These are phyloP conservation scores for Pantelozetes paolii DNA, from an alignment of 2,888 invertebrate genomes.

Conservation along the genomic window DNA sequence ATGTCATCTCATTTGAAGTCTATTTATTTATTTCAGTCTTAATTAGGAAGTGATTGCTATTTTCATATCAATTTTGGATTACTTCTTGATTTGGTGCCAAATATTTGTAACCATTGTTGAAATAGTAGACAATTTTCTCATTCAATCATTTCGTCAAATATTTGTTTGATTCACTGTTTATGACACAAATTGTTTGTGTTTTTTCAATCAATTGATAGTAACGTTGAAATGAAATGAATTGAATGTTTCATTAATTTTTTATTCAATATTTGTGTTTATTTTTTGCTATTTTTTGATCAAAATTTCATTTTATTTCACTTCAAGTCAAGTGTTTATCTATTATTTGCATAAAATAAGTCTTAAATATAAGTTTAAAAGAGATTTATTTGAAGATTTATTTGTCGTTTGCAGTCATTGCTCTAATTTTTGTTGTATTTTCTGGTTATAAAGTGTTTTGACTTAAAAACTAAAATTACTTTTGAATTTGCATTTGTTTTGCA, in stretches of 20 bases:
- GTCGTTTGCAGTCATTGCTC: conserved; percentile 19
- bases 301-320: too few relatives aligned
- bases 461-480: neutral
- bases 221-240: too few relatives aligned
- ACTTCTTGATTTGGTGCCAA: conserved; percentile 20
- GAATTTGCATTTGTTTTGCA: conserved; percentile 6
- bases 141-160: neutral
- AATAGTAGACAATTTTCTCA: too few relatives aligned
- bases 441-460: neutral
- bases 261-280: neutral
- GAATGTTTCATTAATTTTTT: neutral
- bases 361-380: too few relatives aligned
- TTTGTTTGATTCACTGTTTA: neutral
- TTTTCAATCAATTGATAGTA: too few relatives aligned
- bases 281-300: too few relatives aligned
- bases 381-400: too few relatives aligned
- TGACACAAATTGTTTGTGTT: too few relatives aligned
- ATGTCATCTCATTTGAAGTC: neutral
- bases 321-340: too few relatives aligned
- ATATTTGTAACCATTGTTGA: neutral
- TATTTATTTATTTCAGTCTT: conserved; percentile 29
- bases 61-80: conserved; percentile 16
- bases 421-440: neutral
- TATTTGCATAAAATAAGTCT: too few relatives aligned
- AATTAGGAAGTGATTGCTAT: conserved; percentile 32